Evolutionary conservation across 35 echinoderm and acorn worm species (phyloP), one percentile per base, ranked within the genome.

Genomic region (Ophiothrix spiculata): DNA sequence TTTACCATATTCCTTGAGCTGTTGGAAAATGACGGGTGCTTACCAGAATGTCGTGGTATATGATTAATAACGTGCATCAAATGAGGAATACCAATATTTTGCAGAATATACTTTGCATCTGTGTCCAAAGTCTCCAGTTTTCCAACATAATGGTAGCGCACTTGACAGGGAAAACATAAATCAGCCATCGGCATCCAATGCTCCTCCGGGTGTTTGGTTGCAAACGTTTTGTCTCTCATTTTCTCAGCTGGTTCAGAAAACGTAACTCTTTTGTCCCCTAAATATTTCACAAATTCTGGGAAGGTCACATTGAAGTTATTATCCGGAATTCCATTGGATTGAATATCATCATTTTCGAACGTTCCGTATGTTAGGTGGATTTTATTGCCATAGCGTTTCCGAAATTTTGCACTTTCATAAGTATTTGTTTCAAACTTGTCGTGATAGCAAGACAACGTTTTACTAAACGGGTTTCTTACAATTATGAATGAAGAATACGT

Each of bases 401-500:
- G 33, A 32, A 63, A 79, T 10, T 82, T 40, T 56, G 17, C n/a
- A 14, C 56, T 39, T 19, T 13, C 25, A 15, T 39, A 29, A 16
- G 46, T 32, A 33, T 56, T 32, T 32, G 74, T 77, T 83, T 83
- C 38, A 37, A 93, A 83, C 39, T 93, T 93, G 34, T 93, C 81
- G 0, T 46, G 40, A 38, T 69, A 93, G 46, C 86, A 80, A 0
- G 91, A 93, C 36, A 93, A 40, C 8, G 88, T 36, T 31, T 86
- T 80, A 11, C 56, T 77, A 75, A 93, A 88, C 0, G 91, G 91
- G 75, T 93, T 80, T 11, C 91, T 80, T 23, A 80, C 86, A 37
- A 88, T 79, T 40, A 93, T 63, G 33, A 93, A 93, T 75, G 78
- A 84, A 32, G 77, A 63, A 56, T 93, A 93, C 19, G 74, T 75